A percentile compares a stretch with the other conserved stretches of the same genome.
These are phyloP conservation scores for Myotis yumanensis DNA, from an alignment of 2,113 vertebrate species.

Conservation along the genomic window DNA sequence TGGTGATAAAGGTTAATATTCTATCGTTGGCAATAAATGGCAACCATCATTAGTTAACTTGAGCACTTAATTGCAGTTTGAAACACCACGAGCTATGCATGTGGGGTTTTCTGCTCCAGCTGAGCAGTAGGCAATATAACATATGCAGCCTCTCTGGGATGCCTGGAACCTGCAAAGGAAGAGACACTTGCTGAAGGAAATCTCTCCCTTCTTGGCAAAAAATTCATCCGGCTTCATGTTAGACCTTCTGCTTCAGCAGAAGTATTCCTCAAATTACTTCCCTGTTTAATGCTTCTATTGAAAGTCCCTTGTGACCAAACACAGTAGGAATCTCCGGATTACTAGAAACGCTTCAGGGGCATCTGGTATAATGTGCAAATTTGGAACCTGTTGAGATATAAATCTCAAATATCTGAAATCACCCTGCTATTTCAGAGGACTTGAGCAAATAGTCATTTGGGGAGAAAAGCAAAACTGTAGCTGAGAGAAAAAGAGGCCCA, in stretches of 20 bases:
- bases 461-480: not conserved
- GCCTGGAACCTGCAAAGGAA: not conserved
- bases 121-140: not conserved
- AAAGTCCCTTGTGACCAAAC: not conserved
- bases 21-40: not conserved
- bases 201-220: not conserved
- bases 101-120: constrained; percentile 24
- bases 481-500: not conserved
- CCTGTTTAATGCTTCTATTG: not conserved
- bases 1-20: not conserved
- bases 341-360: not conserved
- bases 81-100: not conserved
- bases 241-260: constrained; percentile 18
- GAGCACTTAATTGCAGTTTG: constrained; percentile 4
- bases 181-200: not conserved
- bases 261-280: not conserved
- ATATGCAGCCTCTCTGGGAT: not conserved
- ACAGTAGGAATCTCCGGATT: not conserved
- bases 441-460: not conserved
- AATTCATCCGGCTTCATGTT: not conserved
- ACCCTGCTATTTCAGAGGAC: not conserved
- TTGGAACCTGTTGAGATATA: not conserved
- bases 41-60: not conserved
- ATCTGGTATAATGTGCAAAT: not conserved
- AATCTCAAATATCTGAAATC: not conserved